Evolutionary conservation across 1,140 invertebrate genomes (phyloP), one percentile per base, ranked within the genome.

Genomic region (Musca vetustissima): DNA sequence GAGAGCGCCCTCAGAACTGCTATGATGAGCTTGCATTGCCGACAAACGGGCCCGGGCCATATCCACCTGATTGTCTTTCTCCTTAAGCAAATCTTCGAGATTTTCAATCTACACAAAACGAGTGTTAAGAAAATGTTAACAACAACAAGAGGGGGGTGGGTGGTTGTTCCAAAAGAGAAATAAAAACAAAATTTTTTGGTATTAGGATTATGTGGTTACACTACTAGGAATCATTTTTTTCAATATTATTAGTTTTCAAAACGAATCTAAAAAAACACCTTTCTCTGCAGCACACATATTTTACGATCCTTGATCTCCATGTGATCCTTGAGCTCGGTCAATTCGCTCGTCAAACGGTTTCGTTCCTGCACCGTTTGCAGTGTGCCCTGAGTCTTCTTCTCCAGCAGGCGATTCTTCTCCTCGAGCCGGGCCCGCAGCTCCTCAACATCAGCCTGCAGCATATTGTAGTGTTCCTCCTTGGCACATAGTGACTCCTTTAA

Each of bases 381-480:
- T 1, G 92, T 90, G 49, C 90, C 88, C 75, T 96, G 93, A 4
- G 93, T 97, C 83, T 98, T 98, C 88, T 98, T 98, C 84, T 99
- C 97, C 70, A 99, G 97, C 71, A 95, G 86, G 69, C 94, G 89
- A 82, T 98, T 98, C 85, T 98, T 99, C 82, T 98, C 96, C 79
- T 98, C 97, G 36, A 99, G 85, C 59, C 96, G 86, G 70, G 93
- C 91, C 67, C 96, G 88, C 76, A 99, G 86, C 83, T 98, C 97
- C 85, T 98, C 96, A 65, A 98, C 97, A 84, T 99, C 97, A 73
- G 95, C 91, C 77, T 98, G 96, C 68, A 99, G 89, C 94, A 99
- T 98, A 83, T 94, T 97, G 84, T 96, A 96, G 84, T 99, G 97
- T 83, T 98, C 95, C 84, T 99, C 98, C 85, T 98, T 98, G 78